A percentile compares a stretch with the other conserved stretches of the same genome.
Evolutionary conservation across 1,140 invertebrate species (phyloP).

Genomic region (Drosophila malerkotliana): DNA sequence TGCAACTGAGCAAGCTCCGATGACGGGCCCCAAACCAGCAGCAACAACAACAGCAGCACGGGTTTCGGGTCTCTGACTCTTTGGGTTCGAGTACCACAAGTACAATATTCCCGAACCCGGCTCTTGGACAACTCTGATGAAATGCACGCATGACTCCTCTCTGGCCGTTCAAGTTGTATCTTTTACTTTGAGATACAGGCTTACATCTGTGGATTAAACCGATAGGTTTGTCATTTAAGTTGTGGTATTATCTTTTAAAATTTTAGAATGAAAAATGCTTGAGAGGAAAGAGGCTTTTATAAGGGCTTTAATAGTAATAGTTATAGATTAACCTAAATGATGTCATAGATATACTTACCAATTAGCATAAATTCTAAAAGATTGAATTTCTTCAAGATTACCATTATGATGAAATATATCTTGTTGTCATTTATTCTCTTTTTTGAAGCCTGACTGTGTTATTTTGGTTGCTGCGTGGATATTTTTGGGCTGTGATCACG

Average conservation of each 20-base stretch:
- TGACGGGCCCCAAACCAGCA: slow-evolving; percentile 43
- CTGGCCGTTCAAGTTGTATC: slow-evolving; percentile 3
- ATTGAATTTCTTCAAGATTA: not conserved
- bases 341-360: not conserved
- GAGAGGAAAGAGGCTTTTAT: too few species aligned
- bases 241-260: not conserved
- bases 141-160: slow-evolving; percentile 56
- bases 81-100: slow-evolving; percentile 6
- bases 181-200: slow-evolving; percentile 14
- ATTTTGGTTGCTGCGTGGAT: slow-evolving; percentile 48
- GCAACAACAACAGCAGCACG: slow-evolving; percentile 28
- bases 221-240: not conserved
- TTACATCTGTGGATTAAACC: not conserved
- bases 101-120: slow-evolving; percentile 18
- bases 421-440: not conserved
- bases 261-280: not conserved
- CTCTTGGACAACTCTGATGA: slow-evolving; percentile 49
- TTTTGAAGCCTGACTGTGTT: slow-evolving; percentile 9
- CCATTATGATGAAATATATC: not conserved
- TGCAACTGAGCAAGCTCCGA: slow-evolving; percentile 60
- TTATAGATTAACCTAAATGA: not conserved
- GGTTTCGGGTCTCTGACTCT: slow-evolving; percentile 41
- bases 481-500: slow-evolving; percentile 73
- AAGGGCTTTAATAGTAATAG: too few species aligned
- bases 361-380: not conserved